A percentile compares a stretch with the other conserved stretches of the same genome.
Evolutionary conservation across 2,888 invertebrate genomes (phyloP).

Genomic region (Tanytarsus gracilentus): DNA sequence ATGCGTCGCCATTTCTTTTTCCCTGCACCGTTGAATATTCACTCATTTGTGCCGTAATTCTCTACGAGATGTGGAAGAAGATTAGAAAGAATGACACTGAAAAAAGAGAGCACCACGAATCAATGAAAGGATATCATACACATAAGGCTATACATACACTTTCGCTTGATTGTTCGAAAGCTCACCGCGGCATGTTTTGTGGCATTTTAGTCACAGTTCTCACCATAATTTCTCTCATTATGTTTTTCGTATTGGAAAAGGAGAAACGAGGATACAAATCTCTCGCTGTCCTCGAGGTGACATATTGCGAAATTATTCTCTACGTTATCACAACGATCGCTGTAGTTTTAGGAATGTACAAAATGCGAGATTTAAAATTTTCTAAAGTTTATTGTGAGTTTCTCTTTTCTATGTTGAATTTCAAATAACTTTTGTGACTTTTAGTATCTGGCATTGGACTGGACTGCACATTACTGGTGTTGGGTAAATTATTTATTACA

Average conservation of each 20-base stretch:
- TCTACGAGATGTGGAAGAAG: constrained; percentile 80
- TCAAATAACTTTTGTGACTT: not conserved
- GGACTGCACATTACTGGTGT: constrained; percentile 65
- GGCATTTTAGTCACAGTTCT: constrained; percentile 62
- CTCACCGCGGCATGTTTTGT: constrained; percentile 60
- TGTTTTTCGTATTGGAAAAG: constrained; percentile 69
- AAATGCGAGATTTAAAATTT: constrained; percentile 54
- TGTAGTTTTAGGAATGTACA: constrained; percentile 51
- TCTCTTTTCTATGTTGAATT: not conserved
- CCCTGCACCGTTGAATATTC: constrained; percentile 78
- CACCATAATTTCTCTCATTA: constrained; percentile 69
- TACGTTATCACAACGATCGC: constrained; percentile 54
- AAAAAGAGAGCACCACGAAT: constrained; percentile 33
- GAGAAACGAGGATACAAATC: constrained; percentile 46
- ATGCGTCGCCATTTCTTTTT: constrained; percentile 62
- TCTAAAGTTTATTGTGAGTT: constrained; percentile 47
- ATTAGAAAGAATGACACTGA: constrained; percentile 39
- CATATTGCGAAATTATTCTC: constrained; percentile 57
- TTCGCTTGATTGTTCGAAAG: constrained; percentile 66
- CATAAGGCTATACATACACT: constrained; percentile 46
- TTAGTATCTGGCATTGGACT: constrained; percentile 45
- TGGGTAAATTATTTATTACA: constrained; percentile 35
- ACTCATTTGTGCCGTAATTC: constrained; percentile 70
- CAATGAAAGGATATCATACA: constrained; percentile 9
- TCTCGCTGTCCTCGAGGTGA: constrained; percentile 57